phyloP scores from a whole-genome alignment of 2,888 invertebrate species.

The Merodon equestris region DNA sequence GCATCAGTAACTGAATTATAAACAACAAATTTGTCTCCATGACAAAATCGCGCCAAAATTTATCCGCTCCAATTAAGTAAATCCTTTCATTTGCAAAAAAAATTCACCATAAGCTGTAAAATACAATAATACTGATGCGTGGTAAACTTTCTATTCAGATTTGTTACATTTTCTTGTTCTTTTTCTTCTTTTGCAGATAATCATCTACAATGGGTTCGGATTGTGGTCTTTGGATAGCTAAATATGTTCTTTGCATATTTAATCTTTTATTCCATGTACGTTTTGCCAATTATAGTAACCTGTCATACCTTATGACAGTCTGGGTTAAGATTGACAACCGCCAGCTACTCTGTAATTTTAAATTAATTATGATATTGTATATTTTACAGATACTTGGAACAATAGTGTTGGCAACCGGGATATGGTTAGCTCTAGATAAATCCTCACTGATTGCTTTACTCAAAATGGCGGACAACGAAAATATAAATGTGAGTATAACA shows the following conservation, averaged over 20 bases:
- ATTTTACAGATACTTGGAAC: constrained; percentile 80
- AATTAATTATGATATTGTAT: constrained; percentile 39
- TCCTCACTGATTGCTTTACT: constrained; percentile 83
- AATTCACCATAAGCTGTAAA: too few relatives aligned
- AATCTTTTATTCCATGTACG: constrained; percentile 87
- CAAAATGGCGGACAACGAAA: constrained; percentile 81
- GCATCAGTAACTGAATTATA: too few relatives aligned
- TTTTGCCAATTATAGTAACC: constrained; percentile 72
- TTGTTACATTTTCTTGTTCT: constrained; percentile 2
- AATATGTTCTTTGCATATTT: constrained; percentile 86
- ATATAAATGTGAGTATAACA: constrained; percentile 80
- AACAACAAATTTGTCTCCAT: too few relatives aligned
- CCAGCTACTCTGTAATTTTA: background rate
- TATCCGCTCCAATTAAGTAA: too few relatives aligned
- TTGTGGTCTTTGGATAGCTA: constrained; percentile 83
- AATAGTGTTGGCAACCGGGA: constrained; percentile 83
- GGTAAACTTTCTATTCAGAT: too few relatives aligned
- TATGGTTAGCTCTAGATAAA: constrained; percentile 85
- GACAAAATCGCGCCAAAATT: too few relatives aligned
- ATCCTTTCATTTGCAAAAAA: too few relatives aligned
- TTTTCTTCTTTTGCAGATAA: constrained; percentile 48
- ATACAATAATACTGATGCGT: too few relatives aligned
- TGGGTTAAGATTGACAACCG: background rate
- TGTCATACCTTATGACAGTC: background rate
- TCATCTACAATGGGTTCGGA: constrained; percentile 78